Percentiles rank a stretch among this genome's conserved stretches.
These are phyloP conservation scores for Sipha flava DNA, from an alignment of 1,140 invertebrate species.

Conservation along the genomic window DNA sequence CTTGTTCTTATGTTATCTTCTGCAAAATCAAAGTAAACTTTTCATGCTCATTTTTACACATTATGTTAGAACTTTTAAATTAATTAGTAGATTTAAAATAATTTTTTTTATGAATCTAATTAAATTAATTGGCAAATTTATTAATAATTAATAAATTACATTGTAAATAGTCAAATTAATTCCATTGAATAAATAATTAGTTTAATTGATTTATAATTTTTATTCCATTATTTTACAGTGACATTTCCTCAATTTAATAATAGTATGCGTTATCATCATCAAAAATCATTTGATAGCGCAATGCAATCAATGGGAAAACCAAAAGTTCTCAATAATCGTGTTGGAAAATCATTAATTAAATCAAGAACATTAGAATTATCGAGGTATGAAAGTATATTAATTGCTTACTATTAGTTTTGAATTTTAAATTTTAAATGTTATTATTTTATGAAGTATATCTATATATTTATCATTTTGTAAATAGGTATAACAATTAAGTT, in stretches of 20 bases:
- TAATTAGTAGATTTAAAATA: not conserved
- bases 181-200: not conserved
- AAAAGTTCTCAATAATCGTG: not conserved
- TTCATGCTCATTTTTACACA: not conserved
- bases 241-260: constrained; percentile 15
- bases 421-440: too few species aligned
- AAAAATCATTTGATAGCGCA: constrained; percentile 25
- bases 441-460: too few species aligned
- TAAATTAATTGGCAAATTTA: not conserved
- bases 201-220: not conserved
- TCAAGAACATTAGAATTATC: not conserved
- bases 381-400: not conserved
- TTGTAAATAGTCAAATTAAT: not conserved
- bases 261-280: constrained; percentile 7
- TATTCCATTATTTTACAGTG: constrained; percentile 5
- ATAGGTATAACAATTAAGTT: too few species aligned
- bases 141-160: not conserved
- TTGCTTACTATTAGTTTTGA: not conserved
- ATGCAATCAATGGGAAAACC: constrained; percentile 2
- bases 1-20: not conserved
- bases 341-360: constrained; percentile 22
- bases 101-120: not conserved
- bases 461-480: too few species aligned
- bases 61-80: not conserved
- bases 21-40: not conserved